Base-by-base conservation (phyloP, 1,140 invertebrate genomes). In the Cydia pomonella region DNA sequence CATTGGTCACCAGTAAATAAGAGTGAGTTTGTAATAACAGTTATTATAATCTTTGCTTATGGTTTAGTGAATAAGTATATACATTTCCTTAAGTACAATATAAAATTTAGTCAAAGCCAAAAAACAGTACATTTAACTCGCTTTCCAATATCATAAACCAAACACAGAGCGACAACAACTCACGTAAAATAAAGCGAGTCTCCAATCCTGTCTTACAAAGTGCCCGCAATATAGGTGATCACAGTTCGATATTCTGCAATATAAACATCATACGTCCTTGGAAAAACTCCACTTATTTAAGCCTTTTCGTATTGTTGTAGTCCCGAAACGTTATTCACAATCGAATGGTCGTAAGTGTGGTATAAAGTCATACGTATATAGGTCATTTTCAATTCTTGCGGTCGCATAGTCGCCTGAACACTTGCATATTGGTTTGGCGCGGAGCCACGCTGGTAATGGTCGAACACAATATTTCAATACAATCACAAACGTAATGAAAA, bases 381-480 rank as follows among this genome's bases (percentile, higher is more conserved):
- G 12, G 16, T 64, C 23, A 29, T 29, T 29, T 33, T 33, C 23
- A 23, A 64, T 16, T 7, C 13, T 16, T 33, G 25, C 13, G 27
- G 25, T 33, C 2, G 63, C 13, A 21, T 27, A 64, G 25, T 64
- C 63, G 63, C 27, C 63, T 33, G 27, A 64, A 64, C 63, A 64
- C 63, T 64, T 64, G 63, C 64, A 69, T 69, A 69, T 69, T 69
- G 64, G 64, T 69, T 69, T 69, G 64, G 64, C 64, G 27, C 64
- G 4, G 64, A 29, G 64, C 64, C 64, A 69, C 29, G 64, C 29
- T 27, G 27, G 64, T 69, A 69, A 69, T 69, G 64, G 64, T 23
- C n/a, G 27, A 29, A 33, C 29, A 33, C 64, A 69, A 69, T 69
- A 69, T 69, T 69, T 69, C 64, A 69, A 69, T 69, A 69, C 64